Base-by-base conservation (phyloP, 2,888 invertebrate species). In the Phytoseiulus persimilis region DNA sequence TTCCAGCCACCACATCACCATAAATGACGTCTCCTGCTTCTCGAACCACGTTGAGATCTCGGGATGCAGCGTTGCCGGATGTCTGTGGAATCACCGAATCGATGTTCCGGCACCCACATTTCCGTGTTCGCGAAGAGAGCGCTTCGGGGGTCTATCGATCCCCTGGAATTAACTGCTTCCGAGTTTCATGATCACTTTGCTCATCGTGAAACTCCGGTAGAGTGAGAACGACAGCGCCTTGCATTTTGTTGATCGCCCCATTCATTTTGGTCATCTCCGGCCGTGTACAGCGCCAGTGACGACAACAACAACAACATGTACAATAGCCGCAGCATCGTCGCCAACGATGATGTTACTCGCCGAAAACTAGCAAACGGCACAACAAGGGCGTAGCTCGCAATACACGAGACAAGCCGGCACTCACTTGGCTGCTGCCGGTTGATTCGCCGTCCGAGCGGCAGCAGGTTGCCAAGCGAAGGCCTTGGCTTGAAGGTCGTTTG, bases 341-440 rank as follows among this genome's bases (percentile, higher is more conserved):
- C 65, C 65, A 28, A 28, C 65, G 65, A 65, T 65, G 65, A 65
- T 65, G 65, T 65, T 65, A 65, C 65, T 18, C 65, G 65, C 5
- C 65, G 65, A 65, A 65, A 14, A 65, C 65, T 65, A 65, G 65
- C 65, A 65, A 65, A 23, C 65, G 65, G 65, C 65, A 28, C 65
- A 65, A 65, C 65, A 65, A 65, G 65, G 65, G 65, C 65, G 65
- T 65, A 65, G 65, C 65, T 65, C 65, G 65, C 65, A 65, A 65
- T 28, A 65, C 65, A 65, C 65, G 65, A 65, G 65, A 65, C 65
- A 65, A 65, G 65, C 65, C 65, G 65, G 65, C 65, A 65, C 65
- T 65, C 65, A 65, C 65, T 65, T 65, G 65, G 65, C 65, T 65
- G 65, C 65, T 23, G 65, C 65, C 14, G 14, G 46, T 46, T 46